Evolutionary conservation across 2,888 invertebrate species (phyloP).

Genomic region (Lochmaea capreae): DNA sequence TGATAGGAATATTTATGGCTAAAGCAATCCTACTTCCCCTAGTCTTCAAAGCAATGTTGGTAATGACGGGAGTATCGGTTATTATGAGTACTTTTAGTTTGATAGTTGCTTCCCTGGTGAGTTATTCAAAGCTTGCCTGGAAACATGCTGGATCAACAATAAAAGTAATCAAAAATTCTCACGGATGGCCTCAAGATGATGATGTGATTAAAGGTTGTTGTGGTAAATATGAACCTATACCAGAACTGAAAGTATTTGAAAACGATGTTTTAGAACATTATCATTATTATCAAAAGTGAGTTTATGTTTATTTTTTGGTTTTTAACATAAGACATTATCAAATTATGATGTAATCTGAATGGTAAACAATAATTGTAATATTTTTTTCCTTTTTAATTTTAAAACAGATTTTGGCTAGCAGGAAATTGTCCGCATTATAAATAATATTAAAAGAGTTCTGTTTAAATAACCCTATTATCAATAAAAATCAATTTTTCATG

Average conservation of each 20-base stretch:
- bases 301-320: no score
- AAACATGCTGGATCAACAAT: conserved; percentile 30
- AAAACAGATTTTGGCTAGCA: no score
- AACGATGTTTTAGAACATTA: conserved; percentile 15
- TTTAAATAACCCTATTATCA: background rate
- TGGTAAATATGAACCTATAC: conserved; percentile 9
- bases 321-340: no score
- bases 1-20: conserved; percentile 74
- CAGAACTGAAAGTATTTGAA: conserved; percentile 5
- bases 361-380: no score
- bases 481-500: background rate
- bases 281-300: conserved; percentile 27
- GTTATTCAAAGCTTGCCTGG: conserved; percentile 65
- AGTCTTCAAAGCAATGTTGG: conserved; percentile 75
- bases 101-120: conserved; percentile 73
- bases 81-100: conserved; percentile 68
- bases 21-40: conserved; percentile 77
- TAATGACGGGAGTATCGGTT: conserved; percentile 73
- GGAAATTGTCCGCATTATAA: no score
- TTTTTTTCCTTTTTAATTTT: no score
- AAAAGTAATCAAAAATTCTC: conserved; percentile 56
- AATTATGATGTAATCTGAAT: background rate
- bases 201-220: conserved; percentile 57
- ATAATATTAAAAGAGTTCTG: no score
- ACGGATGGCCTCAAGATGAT: conserved; percentile 65